Evolutionary conservation across 1,140 invertebrate genomes (phyloP), one percentile per base, ranked within the genome.

Genomic region (Plectrocnemia conspersa): DNA sequence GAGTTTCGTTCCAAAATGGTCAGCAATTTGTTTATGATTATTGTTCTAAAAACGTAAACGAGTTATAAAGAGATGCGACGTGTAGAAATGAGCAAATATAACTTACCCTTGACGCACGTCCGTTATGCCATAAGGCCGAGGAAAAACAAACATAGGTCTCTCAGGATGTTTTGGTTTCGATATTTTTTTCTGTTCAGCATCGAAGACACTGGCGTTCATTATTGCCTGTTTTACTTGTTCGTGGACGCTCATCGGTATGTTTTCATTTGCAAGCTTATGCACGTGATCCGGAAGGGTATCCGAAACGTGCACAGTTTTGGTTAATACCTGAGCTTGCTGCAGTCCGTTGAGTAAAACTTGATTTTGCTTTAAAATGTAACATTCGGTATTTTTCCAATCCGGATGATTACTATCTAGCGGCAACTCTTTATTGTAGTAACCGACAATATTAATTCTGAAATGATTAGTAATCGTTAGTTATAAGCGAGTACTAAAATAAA

Each of bases 161-260:
- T 77, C 64, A 5, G 80, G 75, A 65, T 89, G 80, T 69, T 83
- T 83, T 1, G 77, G 71, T 71, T 82, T 86, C 7, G 88, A 86
- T 38, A 93, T 67, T 64, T 83, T 84, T 53, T 83, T 74, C 68
- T 91, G 86, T 64, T 85, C 76, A 25, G 85, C 80, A 74, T 93
- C 89, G 76, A 86, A 89, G 40, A 90, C 69, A 65, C 84, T 82
- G 1, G 88, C 81, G 48, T 79, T 79, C 55, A 82, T 68, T 47
- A 92, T 82, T 9, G 79, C 78, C 64, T 78, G 75, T 55, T 78
- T 77, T 0, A 82, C 70, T 58, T 69, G 72, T 38, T 74, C 69
- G 63, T 82, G 76, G n/a, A 82, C 57, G 21, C 73, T 63, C 56
- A 71, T 73, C 1, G 72, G 68, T 7, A 77, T 66, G 49, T 76